Evolutionary conservation across 2,113 vertebrate genomes (phyloP).

Genomic region (Lonchura striata): DNA sequence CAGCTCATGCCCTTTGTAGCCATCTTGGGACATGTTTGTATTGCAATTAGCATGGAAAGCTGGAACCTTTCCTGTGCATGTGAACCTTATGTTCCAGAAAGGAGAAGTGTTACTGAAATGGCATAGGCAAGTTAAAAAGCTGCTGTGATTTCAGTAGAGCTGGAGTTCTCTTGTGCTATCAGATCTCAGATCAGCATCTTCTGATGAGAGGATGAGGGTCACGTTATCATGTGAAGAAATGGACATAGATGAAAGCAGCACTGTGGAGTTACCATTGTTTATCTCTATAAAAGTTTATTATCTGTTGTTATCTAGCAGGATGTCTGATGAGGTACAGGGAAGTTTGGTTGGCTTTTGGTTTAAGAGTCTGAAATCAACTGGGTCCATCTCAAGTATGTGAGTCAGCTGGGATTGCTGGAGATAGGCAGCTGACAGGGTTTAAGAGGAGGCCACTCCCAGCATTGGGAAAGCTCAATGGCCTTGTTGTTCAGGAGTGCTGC

Average conservation of each 20-base stretch:
- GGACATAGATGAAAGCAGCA: not conserved
- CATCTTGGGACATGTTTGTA: not conserved
- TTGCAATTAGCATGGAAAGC: not conserved
- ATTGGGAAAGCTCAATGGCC: constrained; percentile 5
- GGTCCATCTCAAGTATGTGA: not conserved
- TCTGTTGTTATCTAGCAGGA: not conserved
- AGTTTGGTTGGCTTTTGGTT: not conserved
- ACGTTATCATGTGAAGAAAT: not conserved
- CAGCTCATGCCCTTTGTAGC: not conserved
- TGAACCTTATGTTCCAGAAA: not conserved
- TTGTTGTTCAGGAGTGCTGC: not conserved
- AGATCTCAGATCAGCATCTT: not conserved
- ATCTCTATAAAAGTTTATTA: not conserved
- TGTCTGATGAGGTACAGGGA: not conserved
- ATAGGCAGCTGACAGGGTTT: not conserved
- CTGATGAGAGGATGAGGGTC: fast-evolving
- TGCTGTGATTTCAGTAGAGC: not conserved
- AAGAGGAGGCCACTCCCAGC: constrained; percentile 17
- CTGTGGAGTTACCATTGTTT: not conserved
- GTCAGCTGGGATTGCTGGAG: not conserved
- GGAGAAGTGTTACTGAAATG: not conserved
- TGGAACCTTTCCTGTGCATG: fast-evolving
- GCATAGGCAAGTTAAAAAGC: not conserved
- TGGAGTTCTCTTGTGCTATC: not conserved
- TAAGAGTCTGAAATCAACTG: not conserved